phyloP scores from a whole-genome alignment of 1,140 invertebrate genomes.

The Zaprionus nigranus region DNA sequence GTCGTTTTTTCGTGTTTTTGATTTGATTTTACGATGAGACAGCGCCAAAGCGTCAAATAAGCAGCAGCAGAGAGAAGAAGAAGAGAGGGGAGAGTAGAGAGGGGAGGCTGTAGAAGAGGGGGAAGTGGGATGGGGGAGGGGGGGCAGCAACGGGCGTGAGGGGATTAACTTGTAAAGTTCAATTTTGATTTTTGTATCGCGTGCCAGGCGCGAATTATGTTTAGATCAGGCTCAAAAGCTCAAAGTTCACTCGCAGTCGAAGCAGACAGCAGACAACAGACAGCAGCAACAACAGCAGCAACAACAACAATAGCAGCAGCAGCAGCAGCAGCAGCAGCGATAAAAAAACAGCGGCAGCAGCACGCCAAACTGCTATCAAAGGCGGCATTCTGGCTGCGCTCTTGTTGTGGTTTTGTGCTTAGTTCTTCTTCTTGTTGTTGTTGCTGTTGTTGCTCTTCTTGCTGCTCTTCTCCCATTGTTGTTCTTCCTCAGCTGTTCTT shows the following conservation, averaged over 20 bases:
- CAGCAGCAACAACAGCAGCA: slow-evolving; percentile 14
- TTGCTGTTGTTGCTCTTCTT: not conserved
- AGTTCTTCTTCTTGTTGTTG: slow-evolving; percentile 14
- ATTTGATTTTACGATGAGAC: slow-evolving; percentile 4
- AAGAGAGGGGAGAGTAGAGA: not conserved
- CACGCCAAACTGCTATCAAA: slow-evolving; percentile 47
- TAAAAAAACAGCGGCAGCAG: not conserved
- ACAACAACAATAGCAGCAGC: slow-evolving; percentile 5
- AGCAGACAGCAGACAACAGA: slow-evolving; percentile 30
- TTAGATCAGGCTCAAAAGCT: slow-evolving; percentile 47
- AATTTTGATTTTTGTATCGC: slow-evolving; percentile 80
- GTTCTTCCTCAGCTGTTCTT: slow-evolving; percentile 1
- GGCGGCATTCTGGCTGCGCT: slow-evolving; percentile 47
- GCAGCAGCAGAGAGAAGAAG: not conserved
- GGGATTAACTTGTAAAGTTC: slow-evolving; percentile 82
- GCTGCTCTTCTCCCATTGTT: slow-evolving; percentile 2
- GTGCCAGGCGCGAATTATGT: slow-evolving; percentile 67
- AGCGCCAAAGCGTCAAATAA: not conserved
- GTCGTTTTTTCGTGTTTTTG: slow-evolving; percentile 12
- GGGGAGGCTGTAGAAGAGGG: no score
- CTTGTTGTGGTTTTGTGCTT: slow-evolving; percentile 25
- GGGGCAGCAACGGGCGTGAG: slow-evolving; percentile 30
- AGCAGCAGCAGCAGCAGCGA: slow-evolving; percentile 8
- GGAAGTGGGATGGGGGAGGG: not conserved
- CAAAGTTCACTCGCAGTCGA: slow-evolving; percentile 35